Conservation (phyloP, 2,113 vertebrate species). For the Haemorhous mexicanus region DNA sequence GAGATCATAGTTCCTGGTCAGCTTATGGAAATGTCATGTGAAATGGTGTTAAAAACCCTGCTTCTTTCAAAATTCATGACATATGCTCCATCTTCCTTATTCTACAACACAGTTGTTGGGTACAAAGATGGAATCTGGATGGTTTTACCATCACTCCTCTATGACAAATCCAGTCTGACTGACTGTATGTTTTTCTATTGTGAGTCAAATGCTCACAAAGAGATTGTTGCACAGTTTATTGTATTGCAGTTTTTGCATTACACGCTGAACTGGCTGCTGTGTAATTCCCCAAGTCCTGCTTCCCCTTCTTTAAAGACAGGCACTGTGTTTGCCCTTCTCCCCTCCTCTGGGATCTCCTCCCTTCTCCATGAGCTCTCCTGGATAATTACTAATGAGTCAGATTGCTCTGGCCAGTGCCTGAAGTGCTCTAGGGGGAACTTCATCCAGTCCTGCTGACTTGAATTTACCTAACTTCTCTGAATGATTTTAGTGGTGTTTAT, state of each 20-base stretch:
- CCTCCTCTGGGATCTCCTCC: background rate
- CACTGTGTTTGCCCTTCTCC: background rate
- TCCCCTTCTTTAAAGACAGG: background rate
- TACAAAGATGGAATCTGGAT: background rate
- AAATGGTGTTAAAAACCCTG: background rate
- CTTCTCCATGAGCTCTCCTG: background rate
- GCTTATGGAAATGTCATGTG: background rate
- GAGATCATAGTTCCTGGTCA: background rate
- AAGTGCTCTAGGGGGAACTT: constrained; percentile 11
- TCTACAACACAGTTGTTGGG: background rate
- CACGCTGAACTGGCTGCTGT: background rate
- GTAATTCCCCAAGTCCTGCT: background rate
- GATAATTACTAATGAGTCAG: constrained; percentile 34
- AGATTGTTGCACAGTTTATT: background rate
- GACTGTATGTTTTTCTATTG: background rate
- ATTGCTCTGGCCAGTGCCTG: constrained; percentile 19
- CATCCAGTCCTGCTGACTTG: background rate
- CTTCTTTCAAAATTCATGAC: background rate
- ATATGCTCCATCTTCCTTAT: background rate
- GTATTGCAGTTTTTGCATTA: background rate
- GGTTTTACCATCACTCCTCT: background rate
- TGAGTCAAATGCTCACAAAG: background rate
- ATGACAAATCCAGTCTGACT: background rate
- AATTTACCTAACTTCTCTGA: constrained; percentile 1
- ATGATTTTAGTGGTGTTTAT: background rate